Evolutionary conservation across 2,888 invertebrate genomes (phyloP).

Genomic region (Hipparchia semele): DNA sequence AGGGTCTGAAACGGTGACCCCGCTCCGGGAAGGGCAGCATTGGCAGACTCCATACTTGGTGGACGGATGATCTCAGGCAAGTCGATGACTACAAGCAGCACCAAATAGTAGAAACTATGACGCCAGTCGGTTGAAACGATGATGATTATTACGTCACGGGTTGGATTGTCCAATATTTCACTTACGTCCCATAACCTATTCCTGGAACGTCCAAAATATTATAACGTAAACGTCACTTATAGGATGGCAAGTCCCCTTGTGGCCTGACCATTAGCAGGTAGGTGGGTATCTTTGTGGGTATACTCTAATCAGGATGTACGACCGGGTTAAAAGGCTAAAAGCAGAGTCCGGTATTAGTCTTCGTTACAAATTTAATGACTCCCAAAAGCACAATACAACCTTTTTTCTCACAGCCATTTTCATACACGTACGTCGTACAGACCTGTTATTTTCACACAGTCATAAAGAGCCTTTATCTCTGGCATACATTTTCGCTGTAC

Average conservation of each 20-base stretch:
- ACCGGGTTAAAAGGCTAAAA: conserved; percentile 39
- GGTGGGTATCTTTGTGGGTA: background rate
- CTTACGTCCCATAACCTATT: too few relatives aligned
- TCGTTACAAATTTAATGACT: conserved; percentile 43
- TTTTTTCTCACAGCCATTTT: conserved; percentile 14
- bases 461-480: background rate
- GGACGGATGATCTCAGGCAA: too few relatives aligned
- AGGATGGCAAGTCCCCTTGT: background rate
- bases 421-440: background rate
- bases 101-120: too few relatives aligned
- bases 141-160: too few relatives aligned
- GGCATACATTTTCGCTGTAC: background rate
- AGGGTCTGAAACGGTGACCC: too few relatives aligned
- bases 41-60: too few relatives aligned
- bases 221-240: background rate
- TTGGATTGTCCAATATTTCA: too few relatives aligned
- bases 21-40: too few relatives aligned
- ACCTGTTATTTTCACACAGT: background rate
- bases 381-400: conserved; percentile 29
- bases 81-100: too few relatives aligned
- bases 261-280: conserved; percentile 3
- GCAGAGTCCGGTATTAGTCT: conserved; percentile 38
- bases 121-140: too few relatives aligned
- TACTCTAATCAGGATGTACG: conserved; percentile 49
- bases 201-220: too few relatives aligned